Evolutionary conservation across 2,888 invertebrate species (phyloP), one percentile per base, ranked within the genome.

Genomic region (Synergus japonicus): DNA sequence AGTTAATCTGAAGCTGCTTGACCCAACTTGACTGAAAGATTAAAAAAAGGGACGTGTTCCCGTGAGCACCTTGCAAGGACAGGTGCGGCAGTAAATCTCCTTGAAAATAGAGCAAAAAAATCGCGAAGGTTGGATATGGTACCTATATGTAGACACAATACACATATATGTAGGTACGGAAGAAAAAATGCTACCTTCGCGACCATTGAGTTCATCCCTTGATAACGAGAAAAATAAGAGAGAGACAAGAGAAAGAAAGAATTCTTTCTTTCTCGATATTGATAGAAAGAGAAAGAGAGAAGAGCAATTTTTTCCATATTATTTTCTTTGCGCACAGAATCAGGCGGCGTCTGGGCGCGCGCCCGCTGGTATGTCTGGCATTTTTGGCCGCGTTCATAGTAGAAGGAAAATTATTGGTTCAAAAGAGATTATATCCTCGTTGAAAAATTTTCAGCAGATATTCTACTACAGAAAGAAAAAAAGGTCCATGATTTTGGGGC

Each of bases 291-390:
- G 66, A 73, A 78, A 78, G 44, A 76, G 80, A 77, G 76, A 76
- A 65, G n/a, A 63, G 66, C 79, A 78, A 78, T 84, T 83, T 83
- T 84, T 84, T 81, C 84, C 58, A 83, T 85, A 83, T 85, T 86
- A 85, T 85, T 87, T 85, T 85, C 81, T 85, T 86, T 85, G 83
- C 85, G 82, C 84, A 81, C 83, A 82, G 81, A 82, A 82, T 81
- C 87, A 86, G 90, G 88, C 90, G 90, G 91, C 91, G 91, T 91
- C 91, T 91, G 90, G 90, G 89, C 91, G 91, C 91, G 90, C 91
- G 91, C 91, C 90, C 88, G 87, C 87, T 88, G 92, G 91, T 89
- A 91, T 91, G 91, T 88, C 90, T 89, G 92, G 91, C 83, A 91
- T 91, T 90, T 89, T 89, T 85, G 85, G 87, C 86, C 84, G 83